A percentile compares a stretch with the other conserved stretches of the same genome.
Evolutionary conservation across 2,797 vertebrate genomes (phyloP).

Genomic region (Onychomys torridus): DNA sequence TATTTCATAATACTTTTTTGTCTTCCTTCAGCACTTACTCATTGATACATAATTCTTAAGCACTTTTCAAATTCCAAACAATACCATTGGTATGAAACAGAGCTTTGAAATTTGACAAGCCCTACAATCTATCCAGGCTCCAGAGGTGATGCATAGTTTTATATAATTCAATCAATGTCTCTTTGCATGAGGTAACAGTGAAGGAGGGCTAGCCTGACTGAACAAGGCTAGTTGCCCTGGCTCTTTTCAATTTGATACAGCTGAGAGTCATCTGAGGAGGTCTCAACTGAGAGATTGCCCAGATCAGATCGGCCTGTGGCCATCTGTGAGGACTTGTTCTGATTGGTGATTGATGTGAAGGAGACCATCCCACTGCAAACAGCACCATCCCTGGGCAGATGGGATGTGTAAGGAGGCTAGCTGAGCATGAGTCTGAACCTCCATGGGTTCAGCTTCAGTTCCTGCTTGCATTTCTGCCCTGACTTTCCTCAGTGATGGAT

Average conservation of each 20-base stretch:
- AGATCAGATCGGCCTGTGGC: neutral
- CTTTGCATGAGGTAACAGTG: neutral
- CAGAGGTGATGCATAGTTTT: neutral
- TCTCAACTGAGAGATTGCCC: neutral
- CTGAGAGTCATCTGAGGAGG: neutral
- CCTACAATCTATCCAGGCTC: neutral
- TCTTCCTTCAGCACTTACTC: conserved; percentile 58
- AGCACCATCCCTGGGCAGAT: neutral
- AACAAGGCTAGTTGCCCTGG: neutral
- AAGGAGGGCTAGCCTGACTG: neutral
- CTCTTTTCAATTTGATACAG: neutral
- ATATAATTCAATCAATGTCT: neutral
- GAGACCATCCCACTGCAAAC: neutral
- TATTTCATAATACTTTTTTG: conserved; percentile 65
- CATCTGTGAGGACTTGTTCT: neutral
- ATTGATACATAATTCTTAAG: conserved; percentile 65
- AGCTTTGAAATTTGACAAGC: conserved; percentile 64
- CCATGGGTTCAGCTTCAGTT: neutral
- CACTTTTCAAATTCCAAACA: conserved; percentile 63
- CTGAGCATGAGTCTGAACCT: neutral
- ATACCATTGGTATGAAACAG: conserved; percentile 61
- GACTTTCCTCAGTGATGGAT: neutral
- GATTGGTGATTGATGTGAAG: neutral
- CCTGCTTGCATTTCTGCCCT: neutral
- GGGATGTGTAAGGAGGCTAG: neutral